Evolutionary conservation across 2,797 vertebrate species (phyloP), one percentile per base, ranked within the genome.

Genomic region (Sebastes miniatus): DNA sequence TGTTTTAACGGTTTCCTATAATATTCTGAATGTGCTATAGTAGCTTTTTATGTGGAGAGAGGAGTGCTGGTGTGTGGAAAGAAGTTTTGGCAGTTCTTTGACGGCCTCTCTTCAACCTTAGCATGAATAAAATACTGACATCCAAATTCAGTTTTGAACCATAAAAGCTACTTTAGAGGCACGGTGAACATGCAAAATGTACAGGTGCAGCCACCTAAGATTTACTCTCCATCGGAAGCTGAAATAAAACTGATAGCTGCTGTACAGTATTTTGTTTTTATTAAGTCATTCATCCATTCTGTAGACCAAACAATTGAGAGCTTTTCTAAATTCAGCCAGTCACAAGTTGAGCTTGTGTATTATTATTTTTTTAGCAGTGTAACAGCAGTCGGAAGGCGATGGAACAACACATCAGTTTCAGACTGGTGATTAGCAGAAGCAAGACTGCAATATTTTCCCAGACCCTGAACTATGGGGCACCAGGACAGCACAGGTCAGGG

Each of bases 61-160:
- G 10, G 8, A 69, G 29, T 34, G 18, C 29, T 29, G 13, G 31
- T 43, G 57, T 69, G 36, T 47, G 24, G 20, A 31, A 27, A 68
- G 20, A 58, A 4, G 22, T 64, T 77, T 71, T 59, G 34, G 36
- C 54, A 52, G 11, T 34, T 59, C 75, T 73, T 58, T 72, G 64
- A 66, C 29, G 61, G 24, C 22, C 24, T 76, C 47, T 76, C 43
- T 65, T 72, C 75, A 73, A 64, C 27, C 62, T 65, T 12, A 24
- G 10, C 62, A 59, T 65, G 39, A 81, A 62, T 63, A 67, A 69
- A 65, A 39, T 2, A 43, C 43, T 24, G 43, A 74, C 20, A 70
- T 69, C 73, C n/a, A 79, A 81, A 65, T 79, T n/a, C 18, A 79
- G 39, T 70, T 76, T 57, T 31, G 20, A 56, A 58, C 10, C 36